These are phyloP conservation scores for Mesoligia furuncula DNA, from an alignment of 2,888 invertebrate species.

Conservation along the genomic window DNA sequence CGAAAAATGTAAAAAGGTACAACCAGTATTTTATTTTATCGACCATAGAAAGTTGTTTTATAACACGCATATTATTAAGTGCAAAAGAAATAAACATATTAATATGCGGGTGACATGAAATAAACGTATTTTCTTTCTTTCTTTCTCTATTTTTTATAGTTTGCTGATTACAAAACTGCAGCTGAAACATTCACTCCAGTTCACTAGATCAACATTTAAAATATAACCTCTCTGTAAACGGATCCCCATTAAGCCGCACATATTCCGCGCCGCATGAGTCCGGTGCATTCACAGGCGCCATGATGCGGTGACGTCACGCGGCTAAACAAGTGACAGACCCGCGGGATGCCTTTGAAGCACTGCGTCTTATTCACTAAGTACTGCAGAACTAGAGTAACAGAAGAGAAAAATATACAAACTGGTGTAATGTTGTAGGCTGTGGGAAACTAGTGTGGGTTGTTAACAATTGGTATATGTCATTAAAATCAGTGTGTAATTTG, in stretches of 20 bases:
- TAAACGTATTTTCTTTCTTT: too few species aligned
- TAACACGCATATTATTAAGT: background rate
- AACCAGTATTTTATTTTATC: background rate
- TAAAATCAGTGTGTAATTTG: background rate
- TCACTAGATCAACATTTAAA: background rate
- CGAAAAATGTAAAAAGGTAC: background rate
- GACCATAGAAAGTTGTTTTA: background rate
- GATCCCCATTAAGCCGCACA: conserved; percentile 1
- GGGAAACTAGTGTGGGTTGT: too few species aligned
- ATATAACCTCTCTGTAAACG: background rate
- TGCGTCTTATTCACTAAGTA: conserved; percentile 44
- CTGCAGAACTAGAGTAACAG: background rate
- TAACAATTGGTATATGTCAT: background rate
- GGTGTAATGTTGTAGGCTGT: background rate
- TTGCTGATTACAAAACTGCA: background rate
- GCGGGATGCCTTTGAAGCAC: conserved; percentile 51
- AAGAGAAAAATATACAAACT: background rate
- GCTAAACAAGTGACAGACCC: conserved; percentile 38
- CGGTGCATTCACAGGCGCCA: conserved; percentile 37
- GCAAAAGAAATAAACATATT: background rate
- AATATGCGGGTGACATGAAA: background rate
- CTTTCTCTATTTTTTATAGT: background rate
- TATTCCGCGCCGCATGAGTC: conserved; percentile 17
- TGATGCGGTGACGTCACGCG: conserved; percentile 47
- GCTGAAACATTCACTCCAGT: background rate